phyloP scores from a whole-genome alignment of 2,113 vertebrate species.

The Gila orcuttii region DNA sequence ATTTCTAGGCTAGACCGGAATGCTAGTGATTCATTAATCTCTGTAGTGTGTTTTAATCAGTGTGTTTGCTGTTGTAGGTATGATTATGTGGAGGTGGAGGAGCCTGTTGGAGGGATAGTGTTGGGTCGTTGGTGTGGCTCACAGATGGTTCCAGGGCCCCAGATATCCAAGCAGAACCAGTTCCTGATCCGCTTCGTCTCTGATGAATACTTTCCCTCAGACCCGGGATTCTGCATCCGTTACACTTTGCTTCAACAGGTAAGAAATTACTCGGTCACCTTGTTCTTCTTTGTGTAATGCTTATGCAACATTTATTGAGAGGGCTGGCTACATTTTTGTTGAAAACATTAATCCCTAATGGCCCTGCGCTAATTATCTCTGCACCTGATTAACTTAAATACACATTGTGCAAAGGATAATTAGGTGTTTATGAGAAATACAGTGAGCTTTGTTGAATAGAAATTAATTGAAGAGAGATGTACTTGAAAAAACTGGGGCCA shows the following conservation, averaged over 20 bases:
- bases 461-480: neutral
- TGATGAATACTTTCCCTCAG: conserved; percentile 94
- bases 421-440: neutral
- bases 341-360: conserved; percentile 1
- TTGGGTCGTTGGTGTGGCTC: conserved; percentile 98
- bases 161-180: conserved; percentile 90
- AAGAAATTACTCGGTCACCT: conserved; percentile 63
- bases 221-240: conserved; percentile 94
- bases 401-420: neutral
- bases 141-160: conserved; percentile 78
- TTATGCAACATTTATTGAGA: conserved; percentile 5
- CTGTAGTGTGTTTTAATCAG: neutral
- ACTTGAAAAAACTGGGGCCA: neutral
- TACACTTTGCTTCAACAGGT: conserved; percentile 86
- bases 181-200: conserved; percentile 92
- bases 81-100: conserved; percentile 96
- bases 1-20: neutral
- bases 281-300: neutral
- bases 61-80: conserved; percentile 79
- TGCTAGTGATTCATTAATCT: neutral
- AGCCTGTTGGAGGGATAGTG: conserved; percentile 84
- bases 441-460: neutral
- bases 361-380: neutral
- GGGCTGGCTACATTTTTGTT: neutral
- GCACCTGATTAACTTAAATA: neutral